Conservation (phyloP, 1,140 invertebrate species). For the Tetramorium simillimum region DNA sequence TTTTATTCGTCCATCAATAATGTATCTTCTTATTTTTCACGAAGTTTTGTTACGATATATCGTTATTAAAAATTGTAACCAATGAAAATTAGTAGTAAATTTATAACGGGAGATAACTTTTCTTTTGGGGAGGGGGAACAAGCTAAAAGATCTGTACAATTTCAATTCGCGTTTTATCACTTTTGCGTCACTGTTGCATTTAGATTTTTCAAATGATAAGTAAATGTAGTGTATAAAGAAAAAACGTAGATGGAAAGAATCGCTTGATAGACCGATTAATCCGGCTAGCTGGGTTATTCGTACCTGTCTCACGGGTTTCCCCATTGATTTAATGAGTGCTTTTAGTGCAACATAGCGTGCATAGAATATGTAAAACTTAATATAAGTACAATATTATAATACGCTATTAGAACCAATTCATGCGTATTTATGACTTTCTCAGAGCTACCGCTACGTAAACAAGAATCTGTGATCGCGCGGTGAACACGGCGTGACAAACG, state of each 20-base stretch:
- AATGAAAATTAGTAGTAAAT: neutral
- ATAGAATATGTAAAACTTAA: neutral
- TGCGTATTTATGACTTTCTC: slow-evolving; percentile 36
- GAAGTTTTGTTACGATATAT: neutral
- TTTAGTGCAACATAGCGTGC: neutral
- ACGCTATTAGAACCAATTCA: slow-evolving; percentile 16
- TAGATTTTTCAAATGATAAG: neutral
- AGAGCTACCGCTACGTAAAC: neutral
- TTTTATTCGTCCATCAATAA: neutral
- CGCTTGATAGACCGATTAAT: neutral
- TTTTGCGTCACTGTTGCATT: neutral
- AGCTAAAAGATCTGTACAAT: neutral
- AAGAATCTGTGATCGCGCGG: slow-evolving; percentile 8
- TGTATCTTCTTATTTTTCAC: neutral
- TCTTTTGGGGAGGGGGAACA: neutral
- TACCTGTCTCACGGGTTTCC: neutral
- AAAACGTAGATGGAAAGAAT: neutral
- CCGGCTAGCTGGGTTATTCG: neutral
- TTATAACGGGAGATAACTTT: neutral
- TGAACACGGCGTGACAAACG: slow-evolving; percentile 31
- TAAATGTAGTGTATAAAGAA: neutral
- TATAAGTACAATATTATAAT: slow-evolving; percentile 18
- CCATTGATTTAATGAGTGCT: neutral
- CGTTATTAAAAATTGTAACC: neutral
- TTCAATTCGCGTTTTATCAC: neutral